Evolutionary conservation across 2,113 vertebrate genomes (phyloP), one percentile per base, ranked within the genome.

Genomic region (Scartelaos histophorus): DNA sequence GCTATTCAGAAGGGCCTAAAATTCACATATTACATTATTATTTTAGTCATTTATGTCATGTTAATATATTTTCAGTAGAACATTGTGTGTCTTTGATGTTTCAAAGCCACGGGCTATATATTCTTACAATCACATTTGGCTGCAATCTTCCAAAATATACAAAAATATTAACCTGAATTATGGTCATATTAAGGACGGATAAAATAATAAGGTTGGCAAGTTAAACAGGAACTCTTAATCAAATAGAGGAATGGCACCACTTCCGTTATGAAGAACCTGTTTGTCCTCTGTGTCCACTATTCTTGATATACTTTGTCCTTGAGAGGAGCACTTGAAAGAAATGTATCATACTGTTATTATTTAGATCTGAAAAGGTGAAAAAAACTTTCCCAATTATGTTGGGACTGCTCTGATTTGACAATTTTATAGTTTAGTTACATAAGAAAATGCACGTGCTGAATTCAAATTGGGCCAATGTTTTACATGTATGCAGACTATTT

Each of bases 161-260:
- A 7, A 6, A 34, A 62, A 62, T 19, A 29, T 3, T 19, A 21
- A 51, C 13, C 66, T 16, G n/a, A 35, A 22, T 35, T 74, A 38
- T 71, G n/a, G 71, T 60, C 80, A 74, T 53, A 70, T 35, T 22
- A 3, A 7, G 17, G 21, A 13, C 11, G 54, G 19, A 49, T 70
- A 13, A 46, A 47, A 76, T 56, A 70, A 74, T 74, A 84, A 85
- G 79, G 71, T 68, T 65, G 70, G 17, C 66, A 47, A 76, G 82
- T 75, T 79, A 67, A 88, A 82, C 82, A 70, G 82, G 85, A 87
- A 73, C 47, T 66, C 45, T 66, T 74, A 67, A 72, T 51, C 9
- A 69, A 77, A 76, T 58, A 34, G 65, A 78, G 77, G 73, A 87
- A 79, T 51, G 16, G 0, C 15, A 19, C 75, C 57, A 22, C 21